phyloP scores from a whole-genome alignment of 2,113 vertebrate genomes.

The Onychostoma macrolepis region DNA sequence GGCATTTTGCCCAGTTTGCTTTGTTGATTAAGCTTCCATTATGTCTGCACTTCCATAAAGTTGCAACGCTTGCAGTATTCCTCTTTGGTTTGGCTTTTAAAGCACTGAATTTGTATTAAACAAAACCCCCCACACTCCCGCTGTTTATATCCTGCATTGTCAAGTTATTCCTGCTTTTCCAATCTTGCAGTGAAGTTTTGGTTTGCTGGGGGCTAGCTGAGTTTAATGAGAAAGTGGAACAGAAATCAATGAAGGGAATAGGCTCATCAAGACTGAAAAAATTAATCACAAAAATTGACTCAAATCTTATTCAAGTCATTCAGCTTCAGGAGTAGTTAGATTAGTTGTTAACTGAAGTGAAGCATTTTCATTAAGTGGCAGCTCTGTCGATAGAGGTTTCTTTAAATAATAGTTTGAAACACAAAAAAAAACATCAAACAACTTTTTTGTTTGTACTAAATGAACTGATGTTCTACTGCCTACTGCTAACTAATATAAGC shows the following conservation, averaged over 20 bases:
- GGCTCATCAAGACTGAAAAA: conserved; percentile 22
- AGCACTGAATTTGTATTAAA: conserved; percentile 53
- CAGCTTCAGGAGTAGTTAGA: conserved; percentile 5
- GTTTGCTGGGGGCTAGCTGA: conserved; percentile 54
- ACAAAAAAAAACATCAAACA: background rate
- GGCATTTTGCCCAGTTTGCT: conserved; percentile 63
- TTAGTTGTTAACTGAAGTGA: background rate
- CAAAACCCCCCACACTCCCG: background rate
- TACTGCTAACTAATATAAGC: conserved; percentile 22
- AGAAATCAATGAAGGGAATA: conserved; percentile 52
- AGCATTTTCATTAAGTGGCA: background rate
- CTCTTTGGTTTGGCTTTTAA: conserved; percentile 47
- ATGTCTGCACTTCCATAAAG: conserved; percentile 55
- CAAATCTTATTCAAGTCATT: background rate
- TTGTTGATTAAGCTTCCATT: conserved; percentile 65
- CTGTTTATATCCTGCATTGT: conserved; percentile 4
- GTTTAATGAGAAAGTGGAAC: conserved; percentile 62
- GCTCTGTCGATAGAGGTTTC: background rate
- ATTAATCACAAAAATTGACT: conserved; percentile 16
- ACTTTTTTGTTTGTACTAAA: background rate
- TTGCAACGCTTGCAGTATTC: conserved; percentile 60
- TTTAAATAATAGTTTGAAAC: background rate
- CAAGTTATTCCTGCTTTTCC: conserved; percentile 51
- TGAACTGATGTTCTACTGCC: background rate
- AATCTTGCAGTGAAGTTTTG: conserved; percentile 1